phyloP scores from a whole-genome alignment of 2,113 vertebrate species.

The Theristicus caerulescens region DNA sequence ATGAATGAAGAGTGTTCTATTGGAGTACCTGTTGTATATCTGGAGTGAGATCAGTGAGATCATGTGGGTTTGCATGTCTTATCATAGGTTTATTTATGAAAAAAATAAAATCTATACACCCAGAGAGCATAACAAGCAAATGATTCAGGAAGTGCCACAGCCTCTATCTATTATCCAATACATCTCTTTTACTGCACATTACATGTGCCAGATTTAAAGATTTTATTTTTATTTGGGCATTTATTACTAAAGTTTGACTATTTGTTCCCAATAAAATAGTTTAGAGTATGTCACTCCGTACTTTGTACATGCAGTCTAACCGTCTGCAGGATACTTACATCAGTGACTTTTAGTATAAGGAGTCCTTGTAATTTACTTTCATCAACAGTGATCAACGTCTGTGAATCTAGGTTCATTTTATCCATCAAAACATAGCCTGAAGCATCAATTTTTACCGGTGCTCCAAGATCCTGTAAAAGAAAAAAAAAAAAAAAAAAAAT shows the following conservation, averaged over 20 bases:
- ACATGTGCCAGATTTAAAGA: not conserved
- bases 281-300: not conserved
- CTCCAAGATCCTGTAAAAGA: conserved; percentile 72
- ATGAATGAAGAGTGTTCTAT: not conserved
- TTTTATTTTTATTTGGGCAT: not conserved
- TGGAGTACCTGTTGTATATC: not conserved
- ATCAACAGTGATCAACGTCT: conserved; percentile 63
- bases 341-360: conserved; percentile 62
- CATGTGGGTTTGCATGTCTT: not conserved
- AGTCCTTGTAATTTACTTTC: conserved; percentile 63
- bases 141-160: not conserved
- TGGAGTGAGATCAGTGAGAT: not conserved
- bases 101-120: not conserved
- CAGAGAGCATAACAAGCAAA: not conserved
- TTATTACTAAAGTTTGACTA: not conserved
- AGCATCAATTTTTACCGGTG: conserved; percentile 69
- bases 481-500: not conserved
- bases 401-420: conserved; percentile 61
- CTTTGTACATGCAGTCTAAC: not conserved
- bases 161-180: not conserved
- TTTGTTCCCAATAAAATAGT: not conserved
- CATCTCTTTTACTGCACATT: not conserved
- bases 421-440: conserved; percentile 67
- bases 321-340: conserved; percentile 50
- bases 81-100: not conserved